Base-by-base conservation (phyloP, 2,113 vertebrate species). In the Onychostruthus taczanowskii region DNA sequence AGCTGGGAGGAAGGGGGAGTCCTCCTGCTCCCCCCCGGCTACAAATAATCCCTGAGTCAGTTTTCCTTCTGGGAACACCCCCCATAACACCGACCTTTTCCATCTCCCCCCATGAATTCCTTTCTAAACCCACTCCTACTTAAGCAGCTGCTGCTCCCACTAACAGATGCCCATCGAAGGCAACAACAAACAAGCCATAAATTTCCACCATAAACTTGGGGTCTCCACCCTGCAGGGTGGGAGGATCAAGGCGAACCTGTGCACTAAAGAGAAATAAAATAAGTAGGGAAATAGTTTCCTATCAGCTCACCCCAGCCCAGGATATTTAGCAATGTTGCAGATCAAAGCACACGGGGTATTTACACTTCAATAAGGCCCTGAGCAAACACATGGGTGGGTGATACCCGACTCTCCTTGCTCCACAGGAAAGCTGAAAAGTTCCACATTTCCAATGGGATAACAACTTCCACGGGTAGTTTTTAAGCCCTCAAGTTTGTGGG, bases 1-100 rank as follows among this genome's bases (percentile, higher is more conserved):
- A 72, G 69, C 30, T 28, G 30, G 41, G 9, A 43, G 58, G 33
- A 69, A 35, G 39, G 19, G 17, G 12, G 28, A 61, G 12, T 12
- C 44, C n/a, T 15, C 37, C n/a, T 10, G 3, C 20, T 41, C 7
- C 15, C 33, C 61, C 16, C 1, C 0, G 2, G 49, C 49, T 59
- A 11, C 59, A 41, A 68, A 84, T 2, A 3, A 59, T 13, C 33
- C 63, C 73, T 8, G 33, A 23, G 26, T 13, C 63, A 44, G 46
- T 86, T 94, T 70, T 67, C 23, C 6, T 47, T 31, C 35, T 70
- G 84, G 62, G 53, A 91, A 50, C n/a, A 16, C 7, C 0, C 30
- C 41, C 3, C 11, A 0, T 4, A 52, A 12, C 2, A 2, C 58
- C 2, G 18, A 31, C 39, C 16, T 90, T 82, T 73, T 50, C 80